These are phyloP conservation scores for Gadopsis bispinosus DNA, from an alignment of 2,797 vertebrate species.

Conservation along the genomic window DNA sequence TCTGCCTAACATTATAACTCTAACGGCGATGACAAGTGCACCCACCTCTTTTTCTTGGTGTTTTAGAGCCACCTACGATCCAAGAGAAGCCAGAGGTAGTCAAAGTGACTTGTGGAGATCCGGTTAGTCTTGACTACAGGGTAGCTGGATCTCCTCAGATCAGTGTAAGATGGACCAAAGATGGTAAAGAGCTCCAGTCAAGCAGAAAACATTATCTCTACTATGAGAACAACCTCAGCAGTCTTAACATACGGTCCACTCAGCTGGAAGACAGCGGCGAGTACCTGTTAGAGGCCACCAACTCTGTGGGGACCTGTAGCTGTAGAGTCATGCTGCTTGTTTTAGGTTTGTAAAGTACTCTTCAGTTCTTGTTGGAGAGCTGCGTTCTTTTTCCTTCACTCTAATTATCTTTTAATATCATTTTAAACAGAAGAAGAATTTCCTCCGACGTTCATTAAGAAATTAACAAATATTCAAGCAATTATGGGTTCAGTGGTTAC, in stretches of 20 bases:
- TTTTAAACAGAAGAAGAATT: constrained; percentile 89
- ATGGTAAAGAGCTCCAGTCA: constrained; percentile 88
- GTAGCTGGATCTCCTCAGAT: constrained; percentile 91
- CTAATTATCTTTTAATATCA: constrained; percentile 45
- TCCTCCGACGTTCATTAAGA: constrained; percentile 91
- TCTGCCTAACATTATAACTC: not conserved
- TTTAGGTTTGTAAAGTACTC: constrained; percentile 87
- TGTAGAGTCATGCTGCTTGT: constrained; percentile 89
- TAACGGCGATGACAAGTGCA: constrained; percentile 8
- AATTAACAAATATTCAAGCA: constrained; percentile 89
- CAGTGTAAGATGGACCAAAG: constrained; percentile 90
- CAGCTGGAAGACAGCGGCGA: constrained; percentile 88
- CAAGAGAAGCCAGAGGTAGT: constrained; percentile 89
- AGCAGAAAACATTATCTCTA: constrained; percentile 88
- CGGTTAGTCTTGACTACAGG: constrained; percentile 91
- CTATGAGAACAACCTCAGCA: constrained; percentile 89
- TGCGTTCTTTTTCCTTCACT: not conserved
- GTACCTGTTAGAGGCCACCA: constrained; percentile 90
- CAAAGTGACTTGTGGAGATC: constrained; percentile 90
- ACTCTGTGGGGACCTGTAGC: constrained; percentile 90
- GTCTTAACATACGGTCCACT: constrained; percentile 88
- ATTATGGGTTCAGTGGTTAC: constrained; percentile 88
- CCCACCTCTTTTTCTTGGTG: constrained; percentile 35
- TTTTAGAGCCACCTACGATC: constrained; percentile 90
- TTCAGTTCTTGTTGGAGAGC: not conserved